Evolutionary conservation across 2,888 invertebrate species (phyloP).

Genomic region (Polia nebulosa): DNA sequence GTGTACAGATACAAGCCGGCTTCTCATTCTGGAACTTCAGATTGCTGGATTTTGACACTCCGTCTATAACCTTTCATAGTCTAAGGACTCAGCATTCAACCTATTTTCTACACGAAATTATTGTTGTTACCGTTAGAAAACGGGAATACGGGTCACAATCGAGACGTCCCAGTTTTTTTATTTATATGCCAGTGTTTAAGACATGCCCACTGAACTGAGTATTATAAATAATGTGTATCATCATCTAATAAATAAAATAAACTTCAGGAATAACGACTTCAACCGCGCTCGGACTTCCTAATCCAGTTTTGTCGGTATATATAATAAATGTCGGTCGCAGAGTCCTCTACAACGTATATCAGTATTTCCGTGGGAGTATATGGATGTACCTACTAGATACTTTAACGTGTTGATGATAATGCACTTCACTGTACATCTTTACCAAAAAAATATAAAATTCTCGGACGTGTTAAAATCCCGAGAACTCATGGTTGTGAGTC

Average conservation of each 20-base stretch:
- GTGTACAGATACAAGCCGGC: too few relatives aligned
- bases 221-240: constrained; percentile 50
- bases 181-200: constrained; percentile 38
- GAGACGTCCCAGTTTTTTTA: constrained; percentile 39
- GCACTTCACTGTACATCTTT: constrained; percentile 23
- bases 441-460: constrained; percentile 30
- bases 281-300: constrained; percentile 36
- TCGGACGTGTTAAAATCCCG: constrained; percentile 54
- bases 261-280: constrained; percentile 36
- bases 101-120: constrained; percentile 40
- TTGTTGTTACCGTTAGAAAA: constrained; percentile 30
- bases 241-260: constrained; percentile 50
- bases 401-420: constrained; percentile 49
- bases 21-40: too few relatives aligned
- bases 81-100: constrained; percentile 40
- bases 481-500: constrained; percentile 67
- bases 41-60: too few relatives aligned
- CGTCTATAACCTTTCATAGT: too few relatives aligned
- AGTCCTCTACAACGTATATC: constrained; percentile 22
- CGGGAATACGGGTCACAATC: constrained; percentile 44
- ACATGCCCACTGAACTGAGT: constrained; percentile 15
- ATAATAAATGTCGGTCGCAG: constrained; percentile 40
- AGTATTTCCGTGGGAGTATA: constrained; percentile 46
- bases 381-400: constrained; percentile 15
- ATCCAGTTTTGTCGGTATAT: constrained; percentile 45